Evolutionary conservation across 1,140 invertebrate species (phyloP).

Genomic region (Calycopis cecrops): DNA sequence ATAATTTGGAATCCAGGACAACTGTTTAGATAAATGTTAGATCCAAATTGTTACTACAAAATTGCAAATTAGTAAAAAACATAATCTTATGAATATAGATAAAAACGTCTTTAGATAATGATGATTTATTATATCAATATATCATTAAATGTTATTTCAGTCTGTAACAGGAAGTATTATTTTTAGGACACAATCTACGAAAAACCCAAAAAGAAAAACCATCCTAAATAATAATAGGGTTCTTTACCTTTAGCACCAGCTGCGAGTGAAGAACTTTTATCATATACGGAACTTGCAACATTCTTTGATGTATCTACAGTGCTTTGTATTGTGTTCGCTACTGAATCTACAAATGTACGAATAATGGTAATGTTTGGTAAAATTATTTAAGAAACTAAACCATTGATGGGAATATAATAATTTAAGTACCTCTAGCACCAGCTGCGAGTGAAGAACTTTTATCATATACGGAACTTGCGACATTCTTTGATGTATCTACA

Average conservation of each 20-base stretch:
- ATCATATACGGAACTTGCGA: constrained; percentile 34
- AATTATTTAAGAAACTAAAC: not conserved
- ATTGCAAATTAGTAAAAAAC: not conserved
- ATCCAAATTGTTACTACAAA: too few species aligned
- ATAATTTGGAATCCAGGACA: too few species aligned
- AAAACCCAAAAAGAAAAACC: not conserved
- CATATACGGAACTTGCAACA: constrained; percentile 25
- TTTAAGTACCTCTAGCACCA: constrained; percentile 26
- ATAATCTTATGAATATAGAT: too few species aligned
- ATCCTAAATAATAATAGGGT: not conserved
- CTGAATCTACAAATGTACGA: constrained; percentile 29
- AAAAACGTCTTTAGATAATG: too few species aligned
- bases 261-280: constrained; percentile 28
- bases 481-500: constrained; percentile 38
- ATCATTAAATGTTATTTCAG: too few species aligned
- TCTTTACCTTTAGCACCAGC: constrained; percentile 27
- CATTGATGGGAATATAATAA: too few species aligned
- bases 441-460: constrained; percentile 34
- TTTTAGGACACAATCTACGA: too few species aligned
- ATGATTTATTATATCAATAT: too few species aligned
- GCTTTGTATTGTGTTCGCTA: constrained; percentile 26
- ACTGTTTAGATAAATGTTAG: too few species aligned
- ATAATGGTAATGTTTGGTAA: constrained; percentile 5
- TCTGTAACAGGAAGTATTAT: too few species aligned
- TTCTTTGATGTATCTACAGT: constrained; percentile 30